Evolutionary conservation across 1,140 invertebrate genomes (phyloP), one percentile per base, ranked within the genome.

Genomic region (Euwallacea fornicatus): DNA sequence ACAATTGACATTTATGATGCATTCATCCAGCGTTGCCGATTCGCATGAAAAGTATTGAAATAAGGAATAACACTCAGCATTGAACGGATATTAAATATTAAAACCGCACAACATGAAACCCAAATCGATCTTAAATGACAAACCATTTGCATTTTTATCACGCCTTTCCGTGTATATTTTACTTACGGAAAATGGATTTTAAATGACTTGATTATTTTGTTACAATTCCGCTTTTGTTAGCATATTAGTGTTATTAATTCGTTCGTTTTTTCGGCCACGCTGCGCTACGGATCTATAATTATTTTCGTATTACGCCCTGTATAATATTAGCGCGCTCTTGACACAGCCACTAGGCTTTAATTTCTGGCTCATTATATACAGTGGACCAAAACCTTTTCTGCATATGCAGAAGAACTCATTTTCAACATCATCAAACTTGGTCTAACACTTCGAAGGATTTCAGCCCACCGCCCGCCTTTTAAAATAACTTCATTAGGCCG

Each of bases 401-500:
- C 9, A 50, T 13, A 50, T 50, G 46, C 13, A 50, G 2, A 11
- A 33, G 21, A 33, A 33, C 21, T 33, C 21, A 33, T 33, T 33
- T 33, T 33, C 21, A 33, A 2, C 21, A 33, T 1, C 21, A 33
- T 33, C 21, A 33, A 33, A 33, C 21, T 33, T 33, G 21, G 21
- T 33, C 21, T 33, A 33, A 33, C 21, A 4, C 21, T 33, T 50
- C 50, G 13, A 13, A 15, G 41, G 7, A 46, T 59, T 67, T 42
- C 42, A 42, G 0, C 61, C 68, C 62, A 71, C 53, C 56, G 69
- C 60, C 42, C 60, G n/a, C 60, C 55, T 44, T 50, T 70, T n/a
- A 58, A 70, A 71, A 71, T 71, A 71, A 71, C 69, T 71, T 71
- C 69, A 71, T 71, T 71, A 71, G 54, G 42, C 47, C 15, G 42